Evolutionary conservation across 1,140 invertebrate species (phyloP).

Genomic region (Platyscapa corneri): DNA sequence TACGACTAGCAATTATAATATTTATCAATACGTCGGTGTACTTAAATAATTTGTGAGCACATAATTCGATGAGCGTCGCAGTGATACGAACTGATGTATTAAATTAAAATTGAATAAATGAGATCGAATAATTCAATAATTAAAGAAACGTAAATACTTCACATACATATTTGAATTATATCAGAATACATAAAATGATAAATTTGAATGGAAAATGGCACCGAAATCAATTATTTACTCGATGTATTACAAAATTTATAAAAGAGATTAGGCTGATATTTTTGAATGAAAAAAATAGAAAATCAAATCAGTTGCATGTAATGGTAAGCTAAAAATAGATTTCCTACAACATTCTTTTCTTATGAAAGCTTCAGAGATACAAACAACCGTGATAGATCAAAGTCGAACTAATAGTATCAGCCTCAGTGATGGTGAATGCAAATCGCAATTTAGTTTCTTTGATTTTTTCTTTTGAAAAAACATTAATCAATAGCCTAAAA

Average conservation of each 20-base stretch:
- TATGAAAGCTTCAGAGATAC: too few species aligned
- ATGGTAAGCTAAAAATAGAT: too few species aligned
- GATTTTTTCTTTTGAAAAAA: too few species aligned
- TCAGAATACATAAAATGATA: neutral
- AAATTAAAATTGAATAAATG: neutral
- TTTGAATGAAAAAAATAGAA: too few species aligned
- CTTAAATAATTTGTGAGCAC: neutral
- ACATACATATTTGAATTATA: neutral
- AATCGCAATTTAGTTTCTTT: too few species aligned
- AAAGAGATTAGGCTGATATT: neutral
- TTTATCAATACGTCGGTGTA: neutral
- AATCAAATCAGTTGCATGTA: too few species aligned
- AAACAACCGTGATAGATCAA: neutral
- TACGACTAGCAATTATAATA: neutral
- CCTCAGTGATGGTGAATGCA: too few species aligned
- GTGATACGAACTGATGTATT: neutral
- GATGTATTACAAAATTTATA: neutral
- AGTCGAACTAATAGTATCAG: neutral
- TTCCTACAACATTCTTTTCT: too few species aligned
- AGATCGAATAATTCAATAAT: neutral
- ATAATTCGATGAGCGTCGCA: neutral
- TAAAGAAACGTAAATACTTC: neutral
- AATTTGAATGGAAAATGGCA: neutral
- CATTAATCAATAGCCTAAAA: too few species aligned
- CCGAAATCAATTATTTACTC: neutral